Evolutionary conservation across 1,140 invertebrate genomes (phyloP).

Genomic region (Panagrolaimus sp.): DNA sequence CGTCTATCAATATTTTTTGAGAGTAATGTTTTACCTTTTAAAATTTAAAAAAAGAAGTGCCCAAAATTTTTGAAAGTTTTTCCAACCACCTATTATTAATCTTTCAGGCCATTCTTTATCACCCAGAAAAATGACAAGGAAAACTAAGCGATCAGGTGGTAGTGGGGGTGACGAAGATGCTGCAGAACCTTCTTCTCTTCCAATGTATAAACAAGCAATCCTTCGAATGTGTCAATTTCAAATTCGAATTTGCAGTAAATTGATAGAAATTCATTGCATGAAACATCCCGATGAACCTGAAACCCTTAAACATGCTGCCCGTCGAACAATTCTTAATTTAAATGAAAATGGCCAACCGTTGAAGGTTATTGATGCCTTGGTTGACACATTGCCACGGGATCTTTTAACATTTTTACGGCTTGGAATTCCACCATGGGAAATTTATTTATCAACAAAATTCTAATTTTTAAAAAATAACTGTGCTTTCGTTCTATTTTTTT

Average conservation of each 20-base stretch:
- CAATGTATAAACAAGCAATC: not conserved
- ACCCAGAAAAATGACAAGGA: no score
- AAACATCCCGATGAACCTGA: not conserved
- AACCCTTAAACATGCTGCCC: not conserved
- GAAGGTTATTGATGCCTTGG: not conserved
- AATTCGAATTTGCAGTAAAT: slow-evolving; percentile 11
- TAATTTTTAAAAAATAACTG: no score
- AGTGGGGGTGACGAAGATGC: no score
- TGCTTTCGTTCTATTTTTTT: no score
- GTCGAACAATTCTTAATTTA: slow-evolving; percentile 2
- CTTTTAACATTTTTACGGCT: not conserved
- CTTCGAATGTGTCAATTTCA: slow-evolving; percentile 11
- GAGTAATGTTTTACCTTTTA: no score
- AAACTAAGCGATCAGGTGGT: no score
- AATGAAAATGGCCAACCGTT: not conserved
- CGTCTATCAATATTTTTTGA: no score
- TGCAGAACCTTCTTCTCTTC: not conserved
- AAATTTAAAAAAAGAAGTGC: no score
- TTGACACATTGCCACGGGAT: not conserved
- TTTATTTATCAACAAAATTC: not conserved
- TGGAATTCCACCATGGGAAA: not conserved
- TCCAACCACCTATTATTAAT: no score
- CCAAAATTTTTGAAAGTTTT: no score
- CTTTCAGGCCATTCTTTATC: no score
- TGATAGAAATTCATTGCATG: slow-evolving; percentile 6